Evolutionary conservation across 2,888 invertebrate species (phyloP).

Genomic region (Griposia aprilina): DNA sequence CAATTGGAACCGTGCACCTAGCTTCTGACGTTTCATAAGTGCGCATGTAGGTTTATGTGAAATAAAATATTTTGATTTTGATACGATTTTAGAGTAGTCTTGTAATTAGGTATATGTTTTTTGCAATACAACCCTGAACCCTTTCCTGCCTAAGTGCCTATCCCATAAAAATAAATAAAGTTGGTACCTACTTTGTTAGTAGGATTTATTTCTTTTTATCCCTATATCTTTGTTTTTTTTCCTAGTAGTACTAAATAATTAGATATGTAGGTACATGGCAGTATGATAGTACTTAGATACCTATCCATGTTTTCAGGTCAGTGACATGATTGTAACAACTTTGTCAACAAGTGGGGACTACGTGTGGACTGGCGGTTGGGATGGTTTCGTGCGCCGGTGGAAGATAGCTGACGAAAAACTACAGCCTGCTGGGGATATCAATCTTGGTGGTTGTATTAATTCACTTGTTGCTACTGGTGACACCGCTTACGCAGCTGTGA

Average conservation of each 20-base stretch:
- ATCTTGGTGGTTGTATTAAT: constrained; percentile 83
- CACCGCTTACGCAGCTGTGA: constrained; percentile 76
- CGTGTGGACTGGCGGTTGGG: constrained; percentile 91
- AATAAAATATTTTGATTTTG: too few species aligned
- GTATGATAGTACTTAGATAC: neutral
- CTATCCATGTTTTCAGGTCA: constrained; percentile 76
- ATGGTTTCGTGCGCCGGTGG: constrained; percentile 88
- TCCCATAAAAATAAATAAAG: neutral
- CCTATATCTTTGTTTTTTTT: neutral
- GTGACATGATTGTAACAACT: constrained; percentile 89
- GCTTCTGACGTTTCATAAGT: too few species aligned
- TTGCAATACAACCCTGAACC: neutral
- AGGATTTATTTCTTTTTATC: too few species aligned
- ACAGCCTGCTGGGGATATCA: constrained; percentile 80
- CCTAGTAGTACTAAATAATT: neutral
- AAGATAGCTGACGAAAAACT: constrained; percentile 79
- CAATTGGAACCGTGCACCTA: too few species aligned
- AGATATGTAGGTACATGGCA: neutral
- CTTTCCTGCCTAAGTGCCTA: neutral
- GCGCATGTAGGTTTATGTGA: too few species aligned
- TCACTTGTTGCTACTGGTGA: constrained; percentile 75
- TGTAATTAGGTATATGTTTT: neutral
- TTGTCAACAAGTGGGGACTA: constrained; percentile 82
- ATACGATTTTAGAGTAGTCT: too few species aligned
- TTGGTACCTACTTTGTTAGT: neutral